A percentile compares a stretch with the other conserved stretches of the same genome.
Conservation (phyloP, 2,888 invertebrate species). For the Molanna angustata region DNA sequence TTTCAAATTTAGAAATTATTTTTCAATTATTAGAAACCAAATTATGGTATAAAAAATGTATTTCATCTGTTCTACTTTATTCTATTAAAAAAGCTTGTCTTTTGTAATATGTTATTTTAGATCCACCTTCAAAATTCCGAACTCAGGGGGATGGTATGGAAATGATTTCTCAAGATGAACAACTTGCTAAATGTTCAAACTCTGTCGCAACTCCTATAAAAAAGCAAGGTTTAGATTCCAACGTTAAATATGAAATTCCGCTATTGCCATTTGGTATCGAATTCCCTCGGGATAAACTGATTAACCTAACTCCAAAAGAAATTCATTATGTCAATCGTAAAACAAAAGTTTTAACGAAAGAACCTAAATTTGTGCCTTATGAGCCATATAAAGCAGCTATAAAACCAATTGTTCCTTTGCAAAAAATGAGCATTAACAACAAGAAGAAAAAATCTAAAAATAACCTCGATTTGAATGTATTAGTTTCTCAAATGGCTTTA, state of each 20-base stretch:
- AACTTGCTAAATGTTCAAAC: conserved; percentile 33
- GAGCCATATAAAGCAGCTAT: conserved; percentile 87
- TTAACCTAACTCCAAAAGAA: conserved; percentile 62
- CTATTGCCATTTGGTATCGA: conserved; percentile 40
- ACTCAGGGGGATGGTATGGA: conserved; percentile 82
- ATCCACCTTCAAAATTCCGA: conserved; percentile 42
- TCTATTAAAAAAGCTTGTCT: too few relatives aligned
- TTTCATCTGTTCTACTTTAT: too few relatives aligned
- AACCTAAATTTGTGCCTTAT: conserved; percentile 83
- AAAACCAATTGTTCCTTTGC: conserved; percentile 66
- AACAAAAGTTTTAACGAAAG: conserved; percentile 56
- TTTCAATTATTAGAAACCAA: too few relatives aligned
- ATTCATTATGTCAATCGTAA: conserved; percentile 57
- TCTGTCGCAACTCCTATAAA: conserved; percentile 17
- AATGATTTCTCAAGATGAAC: conserved; percentile 44
- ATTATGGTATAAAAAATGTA: too few relatives aligned
- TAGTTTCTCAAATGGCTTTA: conserved; percentile 69
- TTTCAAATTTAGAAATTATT: too few relatives aligned
- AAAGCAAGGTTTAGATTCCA: conserved; percentile 32
- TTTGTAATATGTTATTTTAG: conserved; percentile 7
- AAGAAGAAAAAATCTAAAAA: conserved; percentile 47
- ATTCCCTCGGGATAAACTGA: conserved; percentile 55
- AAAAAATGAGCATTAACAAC: conserved; percentile 43
- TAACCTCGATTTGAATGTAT: conserved; percentile 63
- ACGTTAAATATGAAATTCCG: neutral